Conservation (phyloP, 2,888 invertebrate species). For the Dugesia japonica region DNA sequence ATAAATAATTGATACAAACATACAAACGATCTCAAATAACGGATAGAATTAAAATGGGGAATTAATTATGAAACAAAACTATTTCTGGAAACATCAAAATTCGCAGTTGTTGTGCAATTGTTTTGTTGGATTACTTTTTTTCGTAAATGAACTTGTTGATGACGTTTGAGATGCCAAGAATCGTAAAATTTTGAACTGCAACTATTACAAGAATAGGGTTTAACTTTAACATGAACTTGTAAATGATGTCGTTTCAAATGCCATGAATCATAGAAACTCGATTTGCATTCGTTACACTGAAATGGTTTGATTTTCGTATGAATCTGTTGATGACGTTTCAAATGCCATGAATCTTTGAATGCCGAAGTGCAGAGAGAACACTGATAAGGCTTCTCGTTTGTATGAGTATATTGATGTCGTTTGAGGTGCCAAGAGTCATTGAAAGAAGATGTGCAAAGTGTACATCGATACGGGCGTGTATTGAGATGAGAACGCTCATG, state of each 20-base stretch:
- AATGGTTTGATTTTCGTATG: not conserved
- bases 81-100: not conserved
- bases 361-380: not conserved
- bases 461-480: not conserved
- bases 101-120: not conserved
- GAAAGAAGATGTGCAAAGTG: not conserved
- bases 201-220: not conserved
- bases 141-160: not conserved
- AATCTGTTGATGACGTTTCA: not conserved
- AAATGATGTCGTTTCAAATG: not conserved
- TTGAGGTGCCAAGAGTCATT: not conserved
- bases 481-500: not conserved
- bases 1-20: too few species aligned
- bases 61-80: not conserved
- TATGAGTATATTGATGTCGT: not conserved
- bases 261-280: not conserved
- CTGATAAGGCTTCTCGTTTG: not conserved
- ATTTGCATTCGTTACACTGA: not conserved
- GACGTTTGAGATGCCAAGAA: not conserved
- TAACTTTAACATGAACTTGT: not conserved
- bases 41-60: too few species aligned
- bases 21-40: too few species aligned
- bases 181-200: not conserved
- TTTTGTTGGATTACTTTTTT: not conserved
- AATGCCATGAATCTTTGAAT: not conserved